Evolutionary conservation across 2,888 invertebrate species (phyloP).

Genomic region (Phyto melanocephala): DNA sequence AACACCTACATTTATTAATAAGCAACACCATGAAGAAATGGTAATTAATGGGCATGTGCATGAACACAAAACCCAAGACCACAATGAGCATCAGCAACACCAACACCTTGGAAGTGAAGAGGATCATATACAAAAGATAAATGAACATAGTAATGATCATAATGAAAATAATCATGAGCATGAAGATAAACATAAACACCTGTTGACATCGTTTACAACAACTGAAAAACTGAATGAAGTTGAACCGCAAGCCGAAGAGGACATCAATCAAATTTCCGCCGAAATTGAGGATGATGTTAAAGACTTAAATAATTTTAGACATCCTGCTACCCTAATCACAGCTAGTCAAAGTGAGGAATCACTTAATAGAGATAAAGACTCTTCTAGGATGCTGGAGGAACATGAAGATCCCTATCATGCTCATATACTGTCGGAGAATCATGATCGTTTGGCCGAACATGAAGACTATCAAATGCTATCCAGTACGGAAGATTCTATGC

Average conservation of each 20-base stretch:
- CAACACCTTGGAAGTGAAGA: conserved; percentile 25
- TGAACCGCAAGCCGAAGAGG: conserved; percentile 68
- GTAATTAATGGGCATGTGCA: conserved; percentile 34
- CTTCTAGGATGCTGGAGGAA: conserved; percentile 54
- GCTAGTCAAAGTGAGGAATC: conserved; percentile 73
- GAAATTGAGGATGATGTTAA: conserved; percentile 74
- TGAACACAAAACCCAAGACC: conserved; percentile 7
- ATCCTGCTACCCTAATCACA: conserved; percentile 75
- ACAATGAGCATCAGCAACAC: conserved; percentile 17
- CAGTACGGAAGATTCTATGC: conserved; percentile 71
- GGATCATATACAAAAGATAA: conserved; percentile 61
- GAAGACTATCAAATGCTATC: conserved; percentile 75
- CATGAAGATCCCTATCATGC: conserved; percentile 76
- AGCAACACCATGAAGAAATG: conserved; percentile 40
- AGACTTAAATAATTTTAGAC: conserved; percentile 75
- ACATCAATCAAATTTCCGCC: conserved; percentile 72
- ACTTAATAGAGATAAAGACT: conserved; percentile 59
- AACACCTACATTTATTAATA: conserved; percentile 67
- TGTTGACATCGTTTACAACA: conserved; percentile 65
- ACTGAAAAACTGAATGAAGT: conserved; percentile 65
- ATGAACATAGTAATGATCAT: conserved; percentile 44
- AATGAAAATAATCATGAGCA: conserved; percentile 23
- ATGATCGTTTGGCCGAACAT: conserved; percentile 76
- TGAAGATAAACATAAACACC: conserved; percentile 26
- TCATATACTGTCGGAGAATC: conserved; percentile 76